Evolutionary conservation across 92 coral and sea anemone genomes (phyloP).

Genomic region (Muricea muricata): DNA sequence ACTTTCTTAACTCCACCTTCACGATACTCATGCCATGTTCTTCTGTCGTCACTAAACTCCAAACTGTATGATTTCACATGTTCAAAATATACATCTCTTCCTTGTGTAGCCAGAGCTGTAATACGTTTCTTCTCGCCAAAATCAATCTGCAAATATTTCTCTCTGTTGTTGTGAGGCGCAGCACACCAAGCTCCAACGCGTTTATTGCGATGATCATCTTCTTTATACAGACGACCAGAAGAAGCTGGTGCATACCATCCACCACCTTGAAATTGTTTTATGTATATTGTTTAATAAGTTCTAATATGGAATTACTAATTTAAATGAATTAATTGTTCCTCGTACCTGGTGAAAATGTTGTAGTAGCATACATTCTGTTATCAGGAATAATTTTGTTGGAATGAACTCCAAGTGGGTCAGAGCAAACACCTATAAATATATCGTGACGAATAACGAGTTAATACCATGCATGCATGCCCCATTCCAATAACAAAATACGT

Average conservation of each 20-base stretch:
- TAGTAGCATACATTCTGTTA: conserved; percentile 78
- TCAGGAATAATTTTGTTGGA: conserved; percentile 79
- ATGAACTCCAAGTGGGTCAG: conserved; percentile 77
- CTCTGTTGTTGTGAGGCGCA: conserved; percentile 38
- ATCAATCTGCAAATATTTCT: conserved; percentile 83
- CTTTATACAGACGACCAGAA: conserved; percentile 77
- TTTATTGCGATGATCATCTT: conserved; percentile 72
- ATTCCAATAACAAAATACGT: background rate
- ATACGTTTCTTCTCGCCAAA: conserved; percentile 64
- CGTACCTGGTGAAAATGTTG: conserved; percentile 62
- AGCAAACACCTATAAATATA: conserved; percentile 71
- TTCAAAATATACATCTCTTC: conserved; percentile 91
- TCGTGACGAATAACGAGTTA: background rate
- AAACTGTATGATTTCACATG: conserved; percentile 90
- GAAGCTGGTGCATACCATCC: conserved; percentile 78
- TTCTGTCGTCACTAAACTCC: too few species aligned
- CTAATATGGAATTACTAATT: too few species aligned
- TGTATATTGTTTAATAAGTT: too few species aligned
- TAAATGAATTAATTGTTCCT: too few species aligned
- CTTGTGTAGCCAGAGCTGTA: conserved; percentile 95
- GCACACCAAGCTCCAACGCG: conserved; percentile 91
- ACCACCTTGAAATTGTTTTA: conserved; percentile 65
- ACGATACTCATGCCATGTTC: conserved; percentile 72
- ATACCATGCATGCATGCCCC: too few species aligned
- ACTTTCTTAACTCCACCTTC: conserved; percentile 83